phyloP scores from a whole-genome alignment of 2,797 vertebrate species.

The Dryobates pubescens region DNA sequence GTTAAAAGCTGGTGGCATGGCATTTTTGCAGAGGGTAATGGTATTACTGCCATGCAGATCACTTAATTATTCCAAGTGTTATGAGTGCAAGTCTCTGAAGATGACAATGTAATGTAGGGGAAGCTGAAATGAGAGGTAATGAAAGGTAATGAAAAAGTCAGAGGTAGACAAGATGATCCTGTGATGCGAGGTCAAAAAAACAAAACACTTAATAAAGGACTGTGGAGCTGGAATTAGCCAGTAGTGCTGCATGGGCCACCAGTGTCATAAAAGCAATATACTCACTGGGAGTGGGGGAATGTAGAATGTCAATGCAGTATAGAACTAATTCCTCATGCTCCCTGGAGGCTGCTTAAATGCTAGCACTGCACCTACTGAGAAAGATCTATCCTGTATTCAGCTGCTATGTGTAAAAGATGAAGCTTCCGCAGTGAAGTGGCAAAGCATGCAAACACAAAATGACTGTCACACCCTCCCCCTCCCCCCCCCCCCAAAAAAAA shows the following conservation, averaged over 20 bases:
- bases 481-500: background rate
- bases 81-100: conserved; percentile 39
- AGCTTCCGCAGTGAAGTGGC: background rate
- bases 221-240: conserved; percentile 50
- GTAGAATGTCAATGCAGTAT: background rate
- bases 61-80: conserved; percentile 66
- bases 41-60: conserved; percentile 35
- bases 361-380: background rate
- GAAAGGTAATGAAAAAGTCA: conserved; percentile 74
- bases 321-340: background rate
- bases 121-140: conserved; percentile 60
- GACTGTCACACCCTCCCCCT: background rate
- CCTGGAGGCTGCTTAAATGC: background rate
- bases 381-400: background rate
- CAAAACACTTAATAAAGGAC: conserved; percentile 68
- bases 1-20: conserved; percentile 10
- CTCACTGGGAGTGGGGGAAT: background rate
- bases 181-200: conserved; percentile 66
- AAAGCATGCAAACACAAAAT: background rate
- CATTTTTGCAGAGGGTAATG: conserved; percentile 15
- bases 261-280: conserved; percentile 30
- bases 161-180: conserved; percentile 58
- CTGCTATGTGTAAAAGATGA: background rate
- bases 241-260: conserved; percentile 7
- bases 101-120: conserved; percentile 24